These are phyloP conservation scores for Pollenia amentaria DNA, from an alignment of 2,888 invertebrate genomes.

Conservation along the genomic window DNA sequence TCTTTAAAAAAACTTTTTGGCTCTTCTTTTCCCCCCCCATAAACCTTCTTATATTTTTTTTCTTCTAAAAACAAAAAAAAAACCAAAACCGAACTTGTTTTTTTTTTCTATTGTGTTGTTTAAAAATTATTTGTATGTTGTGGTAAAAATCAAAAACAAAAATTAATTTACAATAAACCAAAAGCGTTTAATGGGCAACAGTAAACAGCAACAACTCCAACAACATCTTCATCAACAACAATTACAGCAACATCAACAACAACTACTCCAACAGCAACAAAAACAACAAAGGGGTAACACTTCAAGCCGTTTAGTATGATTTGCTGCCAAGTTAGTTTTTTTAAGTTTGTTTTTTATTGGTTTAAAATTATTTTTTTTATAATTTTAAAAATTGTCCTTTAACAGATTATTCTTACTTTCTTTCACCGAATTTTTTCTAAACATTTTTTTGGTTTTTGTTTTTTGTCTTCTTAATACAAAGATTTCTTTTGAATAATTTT, in stretches of 20 bases:
- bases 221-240: constrained; percentile 75
- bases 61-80: constrained; percentile 42
- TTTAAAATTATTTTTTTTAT: constrained; percentile 34
- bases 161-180: constrained; percentile 53
- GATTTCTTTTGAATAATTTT: constrained; percentile 9
- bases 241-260: constrained; percentile 74
- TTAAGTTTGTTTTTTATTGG: constrained; percentile 29
- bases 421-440: constrained; percentile 5
- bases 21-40: constrained; percentile 37
- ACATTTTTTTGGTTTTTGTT: constrained; percentile 3
- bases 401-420: background rate
- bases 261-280: constrained; percentile 76
- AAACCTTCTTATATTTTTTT: constrained; percentile 35
- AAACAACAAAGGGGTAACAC: constrained; percentile 82
- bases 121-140: constrained; percentile 31
- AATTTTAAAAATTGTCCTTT: constrained; percentile 25
- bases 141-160: constrained; percentile 32
- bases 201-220: constrained; percentile 75
- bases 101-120: constrained; percentile 40
- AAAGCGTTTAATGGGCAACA: constrained; percentile 77
- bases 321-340: constrained; percentile 83
- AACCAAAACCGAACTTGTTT: constrained; percentile 7
- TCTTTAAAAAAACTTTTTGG: constrained; percentile 56
- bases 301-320: constrained; percentile 83
- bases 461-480: constrained; percentile 24